Evolutionary conservation across 2,113 vertebrate species (phyloP).

Genomic region (Eubucco bourcierii): DNA sequence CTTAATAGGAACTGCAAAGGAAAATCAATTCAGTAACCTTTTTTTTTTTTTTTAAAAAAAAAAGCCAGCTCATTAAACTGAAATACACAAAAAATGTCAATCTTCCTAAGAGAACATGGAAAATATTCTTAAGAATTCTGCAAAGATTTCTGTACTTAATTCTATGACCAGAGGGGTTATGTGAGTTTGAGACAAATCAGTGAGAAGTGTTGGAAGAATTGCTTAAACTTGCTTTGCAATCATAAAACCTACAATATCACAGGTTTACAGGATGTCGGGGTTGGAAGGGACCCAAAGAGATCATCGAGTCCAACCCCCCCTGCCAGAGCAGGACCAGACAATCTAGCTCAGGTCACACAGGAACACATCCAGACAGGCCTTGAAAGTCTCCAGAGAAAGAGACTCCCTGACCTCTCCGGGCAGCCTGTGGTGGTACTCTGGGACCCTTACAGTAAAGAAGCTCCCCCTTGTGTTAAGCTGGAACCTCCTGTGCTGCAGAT

Average conservation of each 20-base stretch:
- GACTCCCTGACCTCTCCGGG: too few relatives aligned
- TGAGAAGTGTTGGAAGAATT: not conserved
- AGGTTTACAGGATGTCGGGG: too few relatives aligned
- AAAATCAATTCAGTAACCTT: not conserved
- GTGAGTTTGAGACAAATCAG: not conserved
- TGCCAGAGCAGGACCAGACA: too few relatives aligned
- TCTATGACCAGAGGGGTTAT: not conserved
- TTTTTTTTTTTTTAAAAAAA: not conserved
- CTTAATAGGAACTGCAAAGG: not conserved
- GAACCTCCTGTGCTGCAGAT: too few relatives aligned
- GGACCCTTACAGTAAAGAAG: too few relatives aligned
- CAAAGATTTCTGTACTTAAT: not conserved
- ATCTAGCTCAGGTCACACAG: too few relatives aligned
- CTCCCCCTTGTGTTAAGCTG: too few relatives aligned
- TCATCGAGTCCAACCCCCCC: too few relatives aligned
- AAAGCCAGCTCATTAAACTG: not conserved
- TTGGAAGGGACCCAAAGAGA: too few relatives aligned
- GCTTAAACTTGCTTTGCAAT: not conserved
- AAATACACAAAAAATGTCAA: not conserved
- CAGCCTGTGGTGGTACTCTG: too few relatives aligned
- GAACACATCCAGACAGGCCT: too few relatives aligned
- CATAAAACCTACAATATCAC: not conserved
- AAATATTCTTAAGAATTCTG: not conserved
- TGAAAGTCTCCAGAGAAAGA: too few relatives aligned
- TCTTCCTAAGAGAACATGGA: not conserved